Evolutionary conservation across 2,113 vertebrate genomes (phyloP).

Genomic region (Forbesichthys papilliferus): DNA sequence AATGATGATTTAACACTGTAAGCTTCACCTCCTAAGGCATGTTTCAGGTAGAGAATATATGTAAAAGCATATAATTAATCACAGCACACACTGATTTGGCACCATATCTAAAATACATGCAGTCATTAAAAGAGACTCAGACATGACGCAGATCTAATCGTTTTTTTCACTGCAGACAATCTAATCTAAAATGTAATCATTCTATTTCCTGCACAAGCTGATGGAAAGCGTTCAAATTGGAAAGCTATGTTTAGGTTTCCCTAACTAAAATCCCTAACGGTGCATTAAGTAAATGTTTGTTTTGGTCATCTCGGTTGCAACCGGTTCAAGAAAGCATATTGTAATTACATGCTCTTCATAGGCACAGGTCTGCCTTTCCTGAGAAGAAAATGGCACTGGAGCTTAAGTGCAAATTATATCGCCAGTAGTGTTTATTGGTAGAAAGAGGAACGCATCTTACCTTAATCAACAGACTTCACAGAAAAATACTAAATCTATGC

Average conservation of each 20-base stretch:
- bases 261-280: constrained; percentile 22
- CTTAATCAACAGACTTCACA: constrained; percentile 6
- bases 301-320: constrained; percentile 32
- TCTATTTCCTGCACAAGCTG: constrained; percentile 64
- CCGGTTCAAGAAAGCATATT: too few species aligned
- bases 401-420: too few species aligned
- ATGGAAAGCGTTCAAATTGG: constrained; percentile 49
- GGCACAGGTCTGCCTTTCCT: too few species aligned
- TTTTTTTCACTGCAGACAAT: constrained; percentile 69
- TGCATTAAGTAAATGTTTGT: constrained; percentile 53
- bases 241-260: constrained; percentile 50
- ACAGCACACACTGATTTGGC: constrained; percentile 48
- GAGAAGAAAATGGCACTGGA: too few species aligned
- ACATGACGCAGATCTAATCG: constrained; percentile 65
- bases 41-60: neutral
- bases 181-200: constrained; percentile 65
- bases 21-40: too few species aligned
- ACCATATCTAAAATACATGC: constrained; percentile 66
- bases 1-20: too few species aligned
- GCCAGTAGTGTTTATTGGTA: too few species aligned
- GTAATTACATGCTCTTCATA: too few species aligned
- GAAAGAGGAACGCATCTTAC: too few species aligned
- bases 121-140: constrained; percentile 64
- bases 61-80: constrained; percentile 62
- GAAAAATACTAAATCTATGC: constrained; percentile 21